Base-by-base conservation (phyloP, 2,888 invertebrate genomes). In the Aradus depressus region DNA sequence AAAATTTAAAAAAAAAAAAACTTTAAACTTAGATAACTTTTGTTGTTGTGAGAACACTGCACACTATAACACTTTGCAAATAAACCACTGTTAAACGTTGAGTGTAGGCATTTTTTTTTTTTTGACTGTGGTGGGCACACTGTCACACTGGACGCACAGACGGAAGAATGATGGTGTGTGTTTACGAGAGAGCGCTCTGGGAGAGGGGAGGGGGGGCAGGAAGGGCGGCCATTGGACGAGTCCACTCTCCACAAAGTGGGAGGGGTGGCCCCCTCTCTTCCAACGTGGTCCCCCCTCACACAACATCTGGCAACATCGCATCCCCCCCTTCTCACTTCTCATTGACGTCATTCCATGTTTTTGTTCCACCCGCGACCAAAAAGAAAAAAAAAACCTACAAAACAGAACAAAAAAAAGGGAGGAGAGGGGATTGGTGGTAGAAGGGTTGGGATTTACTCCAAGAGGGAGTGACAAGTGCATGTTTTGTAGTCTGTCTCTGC, bases 211-310 rank as follows among this genome's bases (percentile, higher is more conserved):
- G 41, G 32, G 22, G 12, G 32, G 26, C 14, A 23, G 37, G 47
- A 21, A 26, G 22, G 37, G 18, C 43, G 32, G 38, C 49, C 37
- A 44, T 42, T 44, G 50, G 53, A 34, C 53, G 50, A 50, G 41
- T 44, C 53, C 53, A 50, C 38, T n/a, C 18, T 19, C 21, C n/a
- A n/a, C n/a, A 32, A 18, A 14, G 50, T 5, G 43, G 38, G 32
- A 38, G 28, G 35, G 28, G 26, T 4, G 16, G 42, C 39, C 52
- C 42, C 19, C 41, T 25, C 31, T 14, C 21, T 34, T 25, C 26
- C 26, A 16, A 22, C 35, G 45, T 39, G 44, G 25, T 38, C 35
- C 44, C 16, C 14, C n/a, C n/a, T 4, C 37, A 18, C 6, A 12
- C 1, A 18, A 44, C 39, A 44, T 39, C 45, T n/a, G 44, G 44